Evolutionary conservation across 2,797 vertebrate genomes (phyloP).

Genomic region (Sylvilagus floridanus): DNA sequence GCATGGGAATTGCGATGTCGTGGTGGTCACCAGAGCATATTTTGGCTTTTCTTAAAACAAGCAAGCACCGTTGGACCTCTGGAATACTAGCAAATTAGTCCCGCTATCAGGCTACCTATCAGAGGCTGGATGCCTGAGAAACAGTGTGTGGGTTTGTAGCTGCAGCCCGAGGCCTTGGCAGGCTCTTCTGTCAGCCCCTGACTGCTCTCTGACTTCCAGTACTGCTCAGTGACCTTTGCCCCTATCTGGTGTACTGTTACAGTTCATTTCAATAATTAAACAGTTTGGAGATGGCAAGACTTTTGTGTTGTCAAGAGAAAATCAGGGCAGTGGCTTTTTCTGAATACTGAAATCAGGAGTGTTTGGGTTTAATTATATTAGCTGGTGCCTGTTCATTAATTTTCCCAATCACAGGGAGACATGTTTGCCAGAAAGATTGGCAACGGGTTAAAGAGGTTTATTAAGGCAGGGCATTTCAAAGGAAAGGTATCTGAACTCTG

Average conservation of each 20-base stretch:
- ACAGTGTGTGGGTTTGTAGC: conserved; percentile 90
- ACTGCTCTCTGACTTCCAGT: conserved; percentile 88
- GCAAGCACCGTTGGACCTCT: conserved; percentile 89
- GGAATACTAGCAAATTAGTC: conserved; percentile 84
- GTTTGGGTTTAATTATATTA: conserved; percentile 90
- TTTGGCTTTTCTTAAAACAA: conserved; percentile 94
- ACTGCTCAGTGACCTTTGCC: conserved; percentile 90
- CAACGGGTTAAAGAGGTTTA: conserved; percentile 86
- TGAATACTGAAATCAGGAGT: conserved; percentile 82
- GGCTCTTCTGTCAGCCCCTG: conserved; percentile 84
- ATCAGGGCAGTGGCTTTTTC: conserved; percentile 82
- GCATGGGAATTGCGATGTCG: conserved; percentile 97
- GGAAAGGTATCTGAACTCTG: conserved; percentile 86
- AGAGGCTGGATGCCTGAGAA: conserved; percentile 88
- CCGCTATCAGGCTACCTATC: conserved; percentile 90
- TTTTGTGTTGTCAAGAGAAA: conserved; percentile 88
- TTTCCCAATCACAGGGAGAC: conserved; percentile 86
- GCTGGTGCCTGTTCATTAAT: conserved; percentile 87
- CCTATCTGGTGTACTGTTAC: conserved; percentile 90
- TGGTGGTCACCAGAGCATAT: conserved; percentile 94
- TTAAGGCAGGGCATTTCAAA: conserved; percentile 87
- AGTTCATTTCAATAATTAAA: conserved; percentile 95
- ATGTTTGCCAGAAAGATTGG: conserved; percentile 83
- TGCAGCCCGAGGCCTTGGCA: conserved; percentile 92
- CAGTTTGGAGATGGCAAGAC: conserved; percentile 90